Evolutionary conservation across 2,113 vertebrate genomes (phyloP).

Genomic region (Aramus guarauna): DNA sequence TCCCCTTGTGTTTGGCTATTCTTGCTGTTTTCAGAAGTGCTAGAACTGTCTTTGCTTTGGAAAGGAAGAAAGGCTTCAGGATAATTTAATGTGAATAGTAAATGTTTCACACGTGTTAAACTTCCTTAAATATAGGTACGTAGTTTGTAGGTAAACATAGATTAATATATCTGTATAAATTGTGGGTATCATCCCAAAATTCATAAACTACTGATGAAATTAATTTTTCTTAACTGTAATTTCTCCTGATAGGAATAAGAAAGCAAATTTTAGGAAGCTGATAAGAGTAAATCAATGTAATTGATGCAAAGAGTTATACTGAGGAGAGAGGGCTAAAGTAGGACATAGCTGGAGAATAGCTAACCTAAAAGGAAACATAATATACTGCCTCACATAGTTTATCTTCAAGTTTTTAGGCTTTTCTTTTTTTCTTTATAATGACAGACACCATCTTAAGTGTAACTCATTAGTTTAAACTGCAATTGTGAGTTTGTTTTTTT

Average conservation of each 20-base stretch:
- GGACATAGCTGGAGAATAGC: neutral
- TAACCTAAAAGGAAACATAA: neutral
- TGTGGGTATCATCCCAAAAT: neutral
- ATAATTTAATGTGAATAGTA: fast-evolving
- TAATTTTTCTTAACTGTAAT: neutral
- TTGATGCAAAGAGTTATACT: neutral
- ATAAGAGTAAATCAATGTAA: neutral
- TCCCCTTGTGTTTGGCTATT: neutral
- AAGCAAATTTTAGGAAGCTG: neutral
- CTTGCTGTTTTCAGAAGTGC: neutral
- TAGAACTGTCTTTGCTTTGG: neutral
- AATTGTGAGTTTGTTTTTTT: neutral
- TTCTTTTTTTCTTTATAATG: neutral
- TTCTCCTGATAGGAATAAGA: neutral
- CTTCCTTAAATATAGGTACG: neutral
- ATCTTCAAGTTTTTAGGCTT: neutral
- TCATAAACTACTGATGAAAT: neutral
- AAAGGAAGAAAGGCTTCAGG: neutral
- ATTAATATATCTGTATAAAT: neutral
- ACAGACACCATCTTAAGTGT: neutral
- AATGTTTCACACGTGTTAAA: neutral
- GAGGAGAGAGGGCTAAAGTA: neutral
- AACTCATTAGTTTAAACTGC: neutral
- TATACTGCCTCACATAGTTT: neutral
- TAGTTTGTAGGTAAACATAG: neutral